Percentiles rank a stretch among this genome's conserved stretches.
phyloP scores from a whole-genome alignment of 2,797 vertebrate genomes.

The Pseudotriccus pelzelni region DNA sequence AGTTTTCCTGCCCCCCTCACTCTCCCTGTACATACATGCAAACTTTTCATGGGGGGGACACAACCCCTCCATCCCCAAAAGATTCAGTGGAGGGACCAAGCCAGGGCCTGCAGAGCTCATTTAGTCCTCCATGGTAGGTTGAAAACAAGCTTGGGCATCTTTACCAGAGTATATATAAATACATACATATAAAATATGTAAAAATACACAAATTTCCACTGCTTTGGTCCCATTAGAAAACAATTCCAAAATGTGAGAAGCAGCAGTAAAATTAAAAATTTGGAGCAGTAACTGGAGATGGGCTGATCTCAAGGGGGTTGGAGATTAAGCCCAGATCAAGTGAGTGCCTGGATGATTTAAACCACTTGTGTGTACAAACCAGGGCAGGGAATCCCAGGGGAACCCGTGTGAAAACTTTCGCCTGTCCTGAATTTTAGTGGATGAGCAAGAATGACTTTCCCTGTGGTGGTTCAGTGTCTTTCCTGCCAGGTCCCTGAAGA shows the following conservation, averaged over 20 bases:
- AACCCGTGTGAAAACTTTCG: neutral
- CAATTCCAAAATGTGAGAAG: neutral
- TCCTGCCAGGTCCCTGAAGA: neutral
- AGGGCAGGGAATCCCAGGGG: neutral
- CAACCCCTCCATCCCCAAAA: neutral
- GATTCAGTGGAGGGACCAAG: neutral
- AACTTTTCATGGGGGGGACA: rapidly evolving
- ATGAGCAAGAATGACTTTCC: neutral
- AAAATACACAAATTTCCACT: neutral
- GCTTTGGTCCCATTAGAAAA: neutral
- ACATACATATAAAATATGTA: neutral
- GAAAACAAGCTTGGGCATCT: neutral
- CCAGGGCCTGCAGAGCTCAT: neutral
- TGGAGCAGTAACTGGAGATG: neutral
- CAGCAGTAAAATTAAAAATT: neutral
- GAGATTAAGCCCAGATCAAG: neutral
- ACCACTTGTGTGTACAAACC: neutral
- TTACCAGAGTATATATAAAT: neutral
- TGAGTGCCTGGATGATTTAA: neutral
- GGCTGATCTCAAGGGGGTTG: neutral
- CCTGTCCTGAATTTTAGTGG: neutral
- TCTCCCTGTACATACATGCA: rapidly evolving
- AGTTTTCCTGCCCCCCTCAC: neutral
- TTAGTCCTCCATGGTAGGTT: neutral
- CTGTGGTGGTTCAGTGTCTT: neutral